These are phyloP conservation scores for Caenorhabditis briggsae DNA, from an alignment of 1,140 invertebrate genomes.

Conservation along the genomic window DNA sequence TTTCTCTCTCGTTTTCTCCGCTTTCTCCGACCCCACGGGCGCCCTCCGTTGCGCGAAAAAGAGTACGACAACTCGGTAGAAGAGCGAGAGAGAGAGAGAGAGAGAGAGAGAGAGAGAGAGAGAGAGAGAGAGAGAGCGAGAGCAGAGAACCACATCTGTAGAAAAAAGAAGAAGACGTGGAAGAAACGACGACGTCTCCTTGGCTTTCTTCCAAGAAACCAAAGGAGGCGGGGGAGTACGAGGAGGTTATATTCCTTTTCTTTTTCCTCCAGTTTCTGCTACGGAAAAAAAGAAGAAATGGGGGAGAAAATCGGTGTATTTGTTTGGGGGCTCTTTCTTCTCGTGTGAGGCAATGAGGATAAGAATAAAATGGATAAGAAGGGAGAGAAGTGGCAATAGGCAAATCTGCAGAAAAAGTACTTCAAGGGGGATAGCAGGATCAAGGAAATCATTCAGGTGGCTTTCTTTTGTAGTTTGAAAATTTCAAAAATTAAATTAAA, in stretches of 20 bases:
- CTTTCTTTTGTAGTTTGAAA: no score
- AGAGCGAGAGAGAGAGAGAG: neutral
- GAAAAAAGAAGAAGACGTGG: neutral
- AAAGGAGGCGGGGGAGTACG: neutral
- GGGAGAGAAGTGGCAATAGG: neutral
- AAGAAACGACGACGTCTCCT: no score
- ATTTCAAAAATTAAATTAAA: no score
- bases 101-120: no score
- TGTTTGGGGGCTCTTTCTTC: neutral
- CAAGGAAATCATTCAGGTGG: no score
- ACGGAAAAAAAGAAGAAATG: neutral
- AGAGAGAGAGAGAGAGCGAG: neutral
- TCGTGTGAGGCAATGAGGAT: constrained; percentile 10
- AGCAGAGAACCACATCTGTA: no score
- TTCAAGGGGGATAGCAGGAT: no score
- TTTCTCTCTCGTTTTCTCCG: constrained; percentile 32
- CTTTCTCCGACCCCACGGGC: constrained; percentile 25
- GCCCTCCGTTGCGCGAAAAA: constrained; percentile 3
- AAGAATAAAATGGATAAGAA: neutral
- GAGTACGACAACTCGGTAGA: neutral
- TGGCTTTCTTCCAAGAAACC: constrained; percentile 1
- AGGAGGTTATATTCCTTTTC: constrained; percentile 13
- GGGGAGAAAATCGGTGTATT: constrained; percentile 22
- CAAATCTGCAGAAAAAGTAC: no score
- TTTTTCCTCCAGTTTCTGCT: neutral